A percentile compares a stretch with the other conserved stretches of the same genome.
Evolutionary conservation across 2,888 invertebrate species (phyloP).

Genomic region (Drosophila planitibia): DNA sequence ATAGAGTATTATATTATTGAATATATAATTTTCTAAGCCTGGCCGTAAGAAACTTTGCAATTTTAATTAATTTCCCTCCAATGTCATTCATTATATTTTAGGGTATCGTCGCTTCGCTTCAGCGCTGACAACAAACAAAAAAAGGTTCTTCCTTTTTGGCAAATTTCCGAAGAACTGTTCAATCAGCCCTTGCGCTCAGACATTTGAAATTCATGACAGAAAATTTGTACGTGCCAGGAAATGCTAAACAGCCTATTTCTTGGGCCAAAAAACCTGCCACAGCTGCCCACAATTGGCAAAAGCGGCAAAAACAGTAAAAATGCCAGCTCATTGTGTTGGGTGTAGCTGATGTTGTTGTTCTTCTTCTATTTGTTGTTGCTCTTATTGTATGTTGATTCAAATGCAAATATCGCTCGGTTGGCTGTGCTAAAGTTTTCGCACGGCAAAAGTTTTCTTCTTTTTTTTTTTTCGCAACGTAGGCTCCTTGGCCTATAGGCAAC

Average conservation of each 20-base stretch:
- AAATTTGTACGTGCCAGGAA: slow-evolving; percentile 75
- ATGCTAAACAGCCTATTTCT: slow-evolving; percentile 65
- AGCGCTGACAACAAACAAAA: background rate
- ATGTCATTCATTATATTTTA: background rate
- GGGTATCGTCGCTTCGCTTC: slow-evolving; percentile 29
- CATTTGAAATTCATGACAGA: slow-evolving; percentile 77
- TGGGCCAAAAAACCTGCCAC: slow-evolving; percentile 28
- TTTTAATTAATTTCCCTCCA: background rate
- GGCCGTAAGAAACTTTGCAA: background rate
- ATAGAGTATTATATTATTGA: background rate
- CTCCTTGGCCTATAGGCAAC: slow-evolving; percentile 39
- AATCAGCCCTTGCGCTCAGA: slow-evolving; percentile 64
- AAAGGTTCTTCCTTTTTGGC: slow-evolving; percentile 18
- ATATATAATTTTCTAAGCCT: background rate
- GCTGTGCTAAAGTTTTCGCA: slow-evolving; percentile 72
- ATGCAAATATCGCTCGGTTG: slow-evolving; percentile 65
- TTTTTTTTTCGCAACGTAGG: slow-evolving; percentile 58
- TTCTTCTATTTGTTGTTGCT: slow-evolving; percentile 5
- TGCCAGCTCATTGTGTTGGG: slow-evolving; percentile 60
- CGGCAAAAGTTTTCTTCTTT: slow-evolving; percentile 69
- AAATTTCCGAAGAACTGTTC: slow-evolving; percentile 61
- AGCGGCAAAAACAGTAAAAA: slow-evolving; percentile 28
- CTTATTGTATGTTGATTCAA: slow-evolving; percentile 61
- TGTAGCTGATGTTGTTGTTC: slow-evolving; percentile 31
- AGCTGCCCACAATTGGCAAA: slow-evolving; percentile 51